A percentile compares a stretch with the other conserved stretches of the same genome.
phyloP scores from a whole-genome alignment of 2,888 invertebrate species.

The Eurytoma adleriae region DNA sequence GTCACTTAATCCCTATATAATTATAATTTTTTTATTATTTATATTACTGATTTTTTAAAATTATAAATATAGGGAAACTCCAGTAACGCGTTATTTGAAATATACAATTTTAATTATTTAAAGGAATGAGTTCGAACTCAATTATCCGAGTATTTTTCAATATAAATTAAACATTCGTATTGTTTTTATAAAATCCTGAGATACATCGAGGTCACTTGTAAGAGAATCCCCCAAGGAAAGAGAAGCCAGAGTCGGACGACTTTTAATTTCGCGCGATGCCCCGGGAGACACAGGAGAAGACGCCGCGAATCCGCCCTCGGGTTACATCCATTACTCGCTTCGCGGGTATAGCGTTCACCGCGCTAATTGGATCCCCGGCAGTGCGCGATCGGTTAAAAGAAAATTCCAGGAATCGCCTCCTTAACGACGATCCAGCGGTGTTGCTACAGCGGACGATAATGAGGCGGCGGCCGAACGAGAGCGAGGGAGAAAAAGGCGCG shows the following conservation, averaged over 20 bases:
- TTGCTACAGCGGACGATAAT: slow-evolving; percentile 37
- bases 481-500: neutral
- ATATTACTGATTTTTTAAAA: no score
- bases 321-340: neutral
- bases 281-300: slow-evolving; percentile 12
- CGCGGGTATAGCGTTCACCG: neutral
- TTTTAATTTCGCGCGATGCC: slow-evolving; percentile 6
- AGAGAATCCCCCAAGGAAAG: neutral
- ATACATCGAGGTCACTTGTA: no score
- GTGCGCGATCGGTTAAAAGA: neutral
- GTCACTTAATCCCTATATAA: no score
- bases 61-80: no score
- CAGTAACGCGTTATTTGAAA: no score
- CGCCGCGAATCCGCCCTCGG: neutral
- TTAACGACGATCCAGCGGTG: slow-evolving; percentile 41
- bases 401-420: neutral
- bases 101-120: no score
- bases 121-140: no score
- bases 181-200: no score
- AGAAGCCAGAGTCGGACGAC: neutral
- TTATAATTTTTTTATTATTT: no score
- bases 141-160: no score
- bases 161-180: no score
- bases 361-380: neutral
- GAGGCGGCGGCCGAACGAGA: slow-evolving; percentile 12